These are phyloP conservation scores for Heliconius aoede DNA, from an alignment of 2,888 invertebrate genomes.

Conservation along the genomic window DNA sequence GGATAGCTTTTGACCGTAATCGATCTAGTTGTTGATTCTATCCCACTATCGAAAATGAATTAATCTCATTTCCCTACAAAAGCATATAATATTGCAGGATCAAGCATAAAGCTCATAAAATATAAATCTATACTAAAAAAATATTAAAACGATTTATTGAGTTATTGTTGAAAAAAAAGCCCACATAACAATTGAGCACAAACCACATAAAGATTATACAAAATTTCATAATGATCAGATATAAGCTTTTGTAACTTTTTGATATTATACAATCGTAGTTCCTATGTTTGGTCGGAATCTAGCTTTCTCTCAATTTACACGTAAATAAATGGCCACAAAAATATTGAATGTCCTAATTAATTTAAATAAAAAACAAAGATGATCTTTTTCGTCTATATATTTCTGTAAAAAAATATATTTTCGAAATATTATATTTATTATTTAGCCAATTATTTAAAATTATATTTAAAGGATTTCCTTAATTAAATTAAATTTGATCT, in stretches of 20 bases:
- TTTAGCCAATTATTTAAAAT: not conserved
- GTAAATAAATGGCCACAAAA: constrained; percentile 17
- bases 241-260: constrained; percentile 29
- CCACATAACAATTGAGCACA: not conserved
- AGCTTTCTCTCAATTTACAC: constrained; percentile 41
- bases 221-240: constrained; percentile 36
- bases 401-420: not conserved
- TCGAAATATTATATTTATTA: not conserved
- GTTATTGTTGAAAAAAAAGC: not conserved
- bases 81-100: no score
- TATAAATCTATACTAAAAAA: not conserved
- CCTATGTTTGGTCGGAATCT: constrained; percentile 39
- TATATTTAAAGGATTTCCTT: not conserved
- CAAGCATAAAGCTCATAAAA: no score
- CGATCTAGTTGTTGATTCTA: not conserved
- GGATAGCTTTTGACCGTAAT: constrained; percentile 23
- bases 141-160: not conserved
- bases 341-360: constrained; percentile 10
- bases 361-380: constrained; percentile 7
- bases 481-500: not conserved
- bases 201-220: not conserved
- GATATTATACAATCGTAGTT: constrained; percentile 34
- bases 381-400: not conserved
- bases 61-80: no score
- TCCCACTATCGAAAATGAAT: no score